Evolutionary conservation across 1,140 invertebrate species (phyloP), one percentile per base, ranked within the genome.

Genomic region (Berghia stephanieae): DNA sequence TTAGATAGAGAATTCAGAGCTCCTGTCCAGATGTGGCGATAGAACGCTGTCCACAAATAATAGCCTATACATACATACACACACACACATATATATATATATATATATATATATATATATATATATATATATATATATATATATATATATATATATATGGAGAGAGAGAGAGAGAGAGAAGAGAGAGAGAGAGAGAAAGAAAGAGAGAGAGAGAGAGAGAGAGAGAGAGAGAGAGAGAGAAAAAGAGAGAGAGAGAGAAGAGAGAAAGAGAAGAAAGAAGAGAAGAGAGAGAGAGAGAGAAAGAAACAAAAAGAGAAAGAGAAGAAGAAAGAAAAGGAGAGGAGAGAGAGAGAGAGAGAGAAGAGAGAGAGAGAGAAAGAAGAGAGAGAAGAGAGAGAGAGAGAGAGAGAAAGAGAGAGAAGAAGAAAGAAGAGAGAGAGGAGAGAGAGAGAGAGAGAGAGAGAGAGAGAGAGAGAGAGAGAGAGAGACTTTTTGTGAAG

Each of bases 231-330:
- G 10, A 60, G 10, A 13, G 57, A 60, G 10, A 60, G 46, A 16
- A 52, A 52, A 52, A 52, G 18, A 57, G 70, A 73, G 55, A 57
- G 55, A 57, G 55, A 57, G 55, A 57, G 55, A 57, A 31, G 34
- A 31, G 34, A 31, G 34, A 38, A 70, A 38, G 27, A 69, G 38
- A 36, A 44, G 55, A 75, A 27, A 75, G 49, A 69, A 52, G 68
- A 38, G 69, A 63, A 70, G 73, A 69, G 49, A 69, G 42, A 75
- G 3, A 75, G 6, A 68, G 55, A 60, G 18, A 18, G 6, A 21
- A 6, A 60, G 55, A 18, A 21, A 60, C 8, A 5, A 31, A 57
- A 6, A 18, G 18, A 60, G 16, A 52, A 52, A 52, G 18, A 16
- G 18, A 21, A 16, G n/a, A 27, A 10, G 24, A 27, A 46, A 16